These are phyloP conservation scores for Odontothrips loti DNA, from an alignment of 2,888 invertebrate species.

Conservation along the genomic window DNA sequence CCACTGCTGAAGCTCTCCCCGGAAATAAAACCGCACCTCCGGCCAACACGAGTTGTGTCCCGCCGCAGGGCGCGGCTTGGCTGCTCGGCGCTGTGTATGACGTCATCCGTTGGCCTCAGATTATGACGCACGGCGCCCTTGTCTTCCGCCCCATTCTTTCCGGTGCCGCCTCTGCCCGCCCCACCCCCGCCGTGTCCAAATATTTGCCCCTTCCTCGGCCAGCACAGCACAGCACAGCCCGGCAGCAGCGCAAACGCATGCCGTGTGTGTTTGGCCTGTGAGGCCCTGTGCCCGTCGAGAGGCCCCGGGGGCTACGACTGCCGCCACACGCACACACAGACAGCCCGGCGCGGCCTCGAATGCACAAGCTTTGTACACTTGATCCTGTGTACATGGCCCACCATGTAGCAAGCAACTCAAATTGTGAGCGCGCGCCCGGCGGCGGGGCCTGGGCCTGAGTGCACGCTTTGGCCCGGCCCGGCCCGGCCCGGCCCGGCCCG, in stretches of 20 bases:
- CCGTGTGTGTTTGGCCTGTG: neutral
- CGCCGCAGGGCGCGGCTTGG: no score
- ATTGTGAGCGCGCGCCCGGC: neutral
- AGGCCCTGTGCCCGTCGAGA: neutral
- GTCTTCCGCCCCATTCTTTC: no score
- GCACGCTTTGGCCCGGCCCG: no score
- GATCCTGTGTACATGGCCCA: neutral
- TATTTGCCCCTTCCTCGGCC: neutral
- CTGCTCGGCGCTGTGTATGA: no score
- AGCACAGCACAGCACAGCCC: neutral
- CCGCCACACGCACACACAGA: neutral
- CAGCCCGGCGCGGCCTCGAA: neutral
- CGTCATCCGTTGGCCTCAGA: no score
- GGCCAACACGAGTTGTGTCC: no score
- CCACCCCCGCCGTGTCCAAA: neutral
- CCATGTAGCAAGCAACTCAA: neutral
- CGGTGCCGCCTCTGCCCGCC: neutral
- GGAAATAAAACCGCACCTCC: no score
- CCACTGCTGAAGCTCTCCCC: no score
- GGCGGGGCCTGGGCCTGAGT: no score
- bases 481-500: no score
- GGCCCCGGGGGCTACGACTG: neutral
- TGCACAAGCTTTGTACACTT: conserved; percentile 11
- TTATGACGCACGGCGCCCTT: no score
- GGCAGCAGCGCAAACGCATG: neutral